phyloP scores from a whole-genome alignment of 2,797 vertebrate genomes.

The Leucoraja ocellata region DNA sequence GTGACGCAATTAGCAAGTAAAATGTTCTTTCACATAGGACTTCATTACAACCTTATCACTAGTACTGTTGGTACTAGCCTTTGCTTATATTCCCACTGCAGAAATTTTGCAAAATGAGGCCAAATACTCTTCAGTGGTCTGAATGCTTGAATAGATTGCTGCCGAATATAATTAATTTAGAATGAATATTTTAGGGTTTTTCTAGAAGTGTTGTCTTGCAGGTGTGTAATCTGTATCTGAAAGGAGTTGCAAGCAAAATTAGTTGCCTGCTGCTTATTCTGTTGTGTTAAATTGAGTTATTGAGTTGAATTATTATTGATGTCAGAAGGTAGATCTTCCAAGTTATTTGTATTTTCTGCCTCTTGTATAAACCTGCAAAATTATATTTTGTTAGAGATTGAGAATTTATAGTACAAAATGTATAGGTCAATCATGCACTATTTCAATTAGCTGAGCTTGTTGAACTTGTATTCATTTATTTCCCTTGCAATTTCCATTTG shows the following conservation, averaged over 20 bases:
- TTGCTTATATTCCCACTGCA: too few species aligned
- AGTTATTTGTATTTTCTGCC: not conserved
- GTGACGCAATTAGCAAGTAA: too few species aligned
- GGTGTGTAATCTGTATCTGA: not conserved
- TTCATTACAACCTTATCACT: too few species aligned
- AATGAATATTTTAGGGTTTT: not conserved
- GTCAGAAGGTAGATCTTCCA: not conserved
- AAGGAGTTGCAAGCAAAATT: too few species aligned
- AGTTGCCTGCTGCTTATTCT: not conserved
- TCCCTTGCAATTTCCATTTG: not conserved
- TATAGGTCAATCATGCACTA: not conserved
- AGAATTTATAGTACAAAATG: not conserved
- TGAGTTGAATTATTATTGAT: not conserved
- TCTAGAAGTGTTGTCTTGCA: not conserved
- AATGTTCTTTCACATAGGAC: too few species aligned
- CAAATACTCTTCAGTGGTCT: too few species aligned
- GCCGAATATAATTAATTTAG: not conserved
- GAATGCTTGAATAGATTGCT: too few species aligned
- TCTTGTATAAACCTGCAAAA: not conserved
- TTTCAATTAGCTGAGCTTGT: not conserved
- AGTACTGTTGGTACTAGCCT: too few species aligned
- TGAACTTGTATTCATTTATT: not conserved
- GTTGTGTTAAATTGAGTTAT: not conserved
- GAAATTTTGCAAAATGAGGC: too few species aligned
- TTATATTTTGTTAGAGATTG: not conserved